phyloP scores from a whole-genome alignment of 2,888 invertebrate genomes.

The Meganola albula region DNA sequence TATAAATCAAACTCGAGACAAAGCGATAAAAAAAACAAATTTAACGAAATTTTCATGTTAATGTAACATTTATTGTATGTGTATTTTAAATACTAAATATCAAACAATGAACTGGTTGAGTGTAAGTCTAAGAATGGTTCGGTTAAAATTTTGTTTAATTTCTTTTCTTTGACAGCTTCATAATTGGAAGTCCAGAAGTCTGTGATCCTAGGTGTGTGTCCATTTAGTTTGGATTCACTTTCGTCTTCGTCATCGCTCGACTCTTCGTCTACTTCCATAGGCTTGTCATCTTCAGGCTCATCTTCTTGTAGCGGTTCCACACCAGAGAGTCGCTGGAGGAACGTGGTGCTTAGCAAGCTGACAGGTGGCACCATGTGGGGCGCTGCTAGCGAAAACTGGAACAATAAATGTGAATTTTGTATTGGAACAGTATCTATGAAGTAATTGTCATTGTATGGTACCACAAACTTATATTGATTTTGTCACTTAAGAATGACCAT shows the following conservation, averaged over 20 bases:
- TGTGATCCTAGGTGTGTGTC: slow-evolving; percentile 37
- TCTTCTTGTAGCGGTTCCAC: slow-evolving; percentile 36
- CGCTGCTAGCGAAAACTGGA: slow-evolving; percentile 61
- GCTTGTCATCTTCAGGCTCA: slow-evolving; percentile 26
- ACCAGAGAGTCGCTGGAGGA: slow-evolving; percentile 61
- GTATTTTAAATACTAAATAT: slow-evolving; percentile 26
- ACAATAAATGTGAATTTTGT: too few species aligned
- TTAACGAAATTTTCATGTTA: neutral
- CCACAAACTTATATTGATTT: too few species aligned
- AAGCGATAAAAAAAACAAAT: too few species aligned
- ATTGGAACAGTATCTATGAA: too few species aligned
- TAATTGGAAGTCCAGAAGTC: slow-evolving; percentile 64
- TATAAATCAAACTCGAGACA: too few species aligned
- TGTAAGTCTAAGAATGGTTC: slow-evolving; percentile 50
- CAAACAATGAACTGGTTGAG: slow-evolving; percentile 46
- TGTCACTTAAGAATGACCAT: too few species aligned
- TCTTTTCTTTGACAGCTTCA: slow-evolving; percentile 66
- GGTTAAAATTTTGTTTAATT: slow-evolving; percentile 52
- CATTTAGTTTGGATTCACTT: slow-evolving; percentile 28
- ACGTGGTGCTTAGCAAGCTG: slow-evolving; percentile 56
- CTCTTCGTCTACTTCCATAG: slow-evolving; percentile 40
- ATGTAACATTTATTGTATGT: slow-evolving; percentile 11
- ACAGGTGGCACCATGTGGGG: slow-evolving; percentile 69
- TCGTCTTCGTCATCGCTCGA: slow-evolving; percentile 57
- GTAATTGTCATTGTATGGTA: too few species aligned